These are phyloP conservation scores for Shargacucullia verbasci DNA, from an alignment of 2,888 invertebrate genomes.

Conservation along the genomic window DNA sequence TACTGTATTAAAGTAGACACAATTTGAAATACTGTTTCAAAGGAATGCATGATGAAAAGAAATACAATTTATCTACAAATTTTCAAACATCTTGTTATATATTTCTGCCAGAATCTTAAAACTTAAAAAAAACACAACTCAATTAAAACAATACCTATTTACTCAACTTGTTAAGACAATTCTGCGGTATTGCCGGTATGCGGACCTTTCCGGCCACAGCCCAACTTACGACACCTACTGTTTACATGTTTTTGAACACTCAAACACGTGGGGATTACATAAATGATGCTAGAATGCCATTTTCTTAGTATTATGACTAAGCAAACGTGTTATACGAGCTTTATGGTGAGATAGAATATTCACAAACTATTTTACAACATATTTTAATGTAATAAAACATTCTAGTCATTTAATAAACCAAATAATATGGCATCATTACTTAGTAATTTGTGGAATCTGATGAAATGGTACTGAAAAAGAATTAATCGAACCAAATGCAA, in stretches of 20 bases:
- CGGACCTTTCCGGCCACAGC: conserved; percentile 68
- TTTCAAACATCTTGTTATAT: no score
- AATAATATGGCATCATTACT: conserved; percentile 19
- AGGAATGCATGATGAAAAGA: no score
- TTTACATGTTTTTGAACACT: conserved; percentile 57
- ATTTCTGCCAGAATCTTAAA: background rate
- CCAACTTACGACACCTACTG: conserved; percentile 52
- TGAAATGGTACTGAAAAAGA: conserved; percentile 7
- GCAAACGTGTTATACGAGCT: conserved; percentile 52
- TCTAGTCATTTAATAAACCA: conserved; percentile 31
- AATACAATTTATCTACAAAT: no score
- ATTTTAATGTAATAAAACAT: conserved; percentile 48
- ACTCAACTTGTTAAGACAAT: conserved; percentile 40
- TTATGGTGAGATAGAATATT: conserved; percentile 41
- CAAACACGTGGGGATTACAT: conserved; percentile 58
- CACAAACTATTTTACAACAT: conserved; percentile 30
- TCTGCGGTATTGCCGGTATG: conserved; percentile 67
- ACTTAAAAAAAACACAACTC: background rate
- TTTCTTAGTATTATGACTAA: conserved; percentile 60
- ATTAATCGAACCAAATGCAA: no score
- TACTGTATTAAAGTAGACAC: no score
- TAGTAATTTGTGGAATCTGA: conserved; percentile 12
- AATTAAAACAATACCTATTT: conserved; percentile 12
- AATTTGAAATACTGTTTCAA: no score
- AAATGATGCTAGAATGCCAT: conserved; percentile 54